Evolutionary conservation across 1,140 invertebrate species (phyloP).

Genomic region (Diprion similis): DNA sequence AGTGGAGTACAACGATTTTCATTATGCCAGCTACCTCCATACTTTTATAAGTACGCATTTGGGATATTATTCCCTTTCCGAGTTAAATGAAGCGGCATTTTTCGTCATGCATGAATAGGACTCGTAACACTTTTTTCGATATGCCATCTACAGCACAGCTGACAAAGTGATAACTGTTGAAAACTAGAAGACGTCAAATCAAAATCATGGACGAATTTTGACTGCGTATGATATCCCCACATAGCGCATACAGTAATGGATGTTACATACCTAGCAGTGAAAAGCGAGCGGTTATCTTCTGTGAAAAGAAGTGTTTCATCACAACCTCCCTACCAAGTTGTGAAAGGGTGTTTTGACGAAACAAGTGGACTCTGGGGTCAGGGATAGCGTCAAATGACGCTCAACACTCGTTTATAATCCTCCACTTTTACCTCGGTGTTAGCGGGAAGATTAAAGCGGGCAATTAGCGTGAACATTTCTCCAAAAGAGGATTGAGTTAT

Average conservation of each 20-base stretch:
- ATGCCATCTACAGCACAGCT: no score
- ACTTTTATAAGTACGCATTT: background rate
- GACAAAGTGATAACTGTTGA: no score
- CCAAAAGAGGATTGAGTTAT: background rate
- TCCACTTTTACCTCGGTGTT: background rate
- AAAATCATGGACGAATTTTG: no score
- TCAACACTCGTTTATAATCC: background rate
- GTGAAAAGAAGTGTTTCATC: background rate
- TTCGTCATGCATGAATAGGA: constrained; percentile 49
- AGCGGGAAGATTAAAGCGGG: background rate
- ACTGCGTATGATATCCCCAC: no score
- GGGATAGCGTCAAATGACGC: background rate
- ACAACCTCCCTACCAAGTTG: background rate
- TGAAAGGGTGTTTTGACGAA: background rate
- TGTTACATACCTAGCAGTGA: no score
- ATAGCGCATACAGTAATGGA: no score
- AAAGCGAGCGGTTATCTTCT: background rate
- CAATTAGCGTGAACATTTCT: background rate
- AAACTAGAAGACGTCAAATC: no score
- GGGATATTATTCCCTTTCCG: background rate
- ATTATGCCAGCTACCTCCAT: constrained; percentile 44
- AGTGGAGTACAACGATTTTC: constrained; percentile 45
- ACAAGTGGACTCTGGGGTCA: constrained; percentile 2
- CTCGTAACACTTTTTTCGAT: constrained; percentile 35
- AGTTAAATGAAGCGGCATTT: background rate